phyloP scores from a whole-genome alignment of 2,888 invertebrate species.

The Timema cristinae region DNA sequence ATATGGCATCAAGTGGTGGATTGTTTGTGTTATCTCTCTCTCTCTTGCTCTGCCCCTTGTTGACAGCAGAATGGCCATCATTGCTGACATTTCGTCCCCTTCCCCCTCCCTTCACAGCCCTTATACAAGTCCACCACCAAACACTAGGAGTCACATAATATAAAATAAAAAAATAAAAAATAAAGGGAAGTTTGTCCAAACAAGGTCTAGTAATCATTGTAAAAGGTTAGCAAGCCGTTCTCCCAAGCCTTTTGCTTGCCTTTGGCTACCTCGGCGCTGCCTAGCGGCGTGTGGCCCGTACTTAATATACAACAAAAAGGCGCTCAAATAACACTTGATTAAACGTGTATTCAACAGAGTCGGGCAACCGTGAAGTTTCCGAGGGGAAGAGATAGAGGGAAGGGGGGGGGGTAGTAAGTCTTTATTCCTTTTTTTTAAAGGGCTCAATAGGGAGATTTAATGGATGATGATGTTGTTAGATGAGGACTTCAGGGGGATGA shows the following conservation, averaged over 20 bases:
- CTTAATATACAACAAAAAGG: slow-evolving; percentile 30
- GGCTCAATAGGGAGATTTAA: slow-evolving; percentile 5
- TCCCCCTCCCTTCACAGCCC: background rate
- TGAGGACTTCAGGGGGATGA: no score
- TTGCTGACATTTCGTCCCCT: background rate
- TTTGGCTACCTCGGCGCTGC: slow-evolving; percentile 17
- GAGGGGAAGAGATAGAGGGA: no score
- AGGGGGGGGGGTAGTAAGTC: background rate
- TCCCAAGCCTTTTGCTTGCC: no score
- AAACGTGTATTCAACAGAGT: slow-evolving; percentile 38
- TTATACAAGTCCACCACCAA: no score
- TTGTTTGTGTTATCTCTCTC: no score
- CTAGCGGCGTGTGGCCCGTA: slow-evolving; percentile 19
- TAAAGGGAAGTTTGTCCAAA: slow-evolving; percentile 29
- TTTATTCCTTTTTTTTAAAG: background rate
- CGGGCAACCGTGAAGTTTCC: slow-evolving; percentile 23
- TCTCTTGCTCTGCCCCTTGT: no score
- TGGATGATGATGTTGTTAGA: slow-evolving; percentile 11
- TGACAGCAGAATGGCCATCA: no score
- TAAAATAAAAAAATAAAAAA: background rate
- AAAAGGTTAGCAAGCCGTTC: slow-evolving; percentile 29
- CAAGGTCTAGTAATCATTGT: slow-evolving; percentile 33
- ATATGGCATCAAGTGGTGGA: no score
- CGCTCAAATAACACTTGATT: slow-evolving; percentile 40
- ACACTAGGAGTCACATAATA: no score